Evolutionary conservation across 2,888 invertebrate species (phyloP).

Genomic region (Halocaridina rubra): DNA sequence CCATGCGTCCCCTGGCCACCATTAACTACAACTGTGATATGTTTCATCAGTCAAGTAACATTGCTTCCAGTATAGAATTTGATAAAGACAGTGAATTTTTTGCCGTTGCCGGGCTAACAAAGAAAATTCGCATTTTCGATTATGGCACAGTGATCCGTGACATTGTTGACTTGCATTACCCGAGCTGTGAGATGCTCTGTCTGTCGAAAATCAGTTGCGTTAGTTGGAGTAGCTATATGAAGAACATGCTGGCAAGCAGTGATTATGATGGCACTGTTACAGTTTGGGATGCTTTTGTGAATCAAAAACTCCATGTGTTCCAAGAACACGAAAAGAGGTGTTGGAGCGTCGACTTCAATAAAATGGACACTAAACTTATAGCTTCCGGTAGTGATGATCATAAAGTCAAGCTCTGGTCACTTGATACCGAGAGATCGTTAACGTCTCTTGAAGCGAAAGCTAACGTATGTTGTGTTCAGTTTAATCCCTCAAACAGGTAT

Average conservation of each 20-base stretch:
- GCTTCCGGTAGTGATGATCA: conserved; percentile 95
- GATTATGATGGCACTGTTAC: conserved; percentile 95
- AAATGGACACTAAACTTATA: conserved; percentile 87
- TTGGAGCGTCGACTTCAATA: conserved; percentile 96
- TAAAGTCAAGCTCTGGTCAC: conserved; percentile 90
- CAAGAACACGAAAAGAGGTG: conserved; percentile 94
- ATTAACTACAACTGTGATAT: conserved; percentile 91
- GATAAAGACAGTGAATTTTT: conserved; percentile 96
- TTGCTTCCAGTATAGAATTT: conserved; percentile 93
- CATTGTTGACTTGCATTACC: conserved; percentile 91
- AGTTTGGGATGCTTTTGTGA: conserved; percentile 89
- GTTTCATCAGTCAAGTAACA: conserved; percentile 79
- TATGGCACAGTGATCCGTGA: conserved; percentile 86
- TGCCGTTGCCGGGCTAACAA: conserved; percentile 95
- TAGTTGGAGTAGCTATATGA: conserved; percentile 93
- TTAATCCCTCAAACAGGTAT: conserved; percentile 85
- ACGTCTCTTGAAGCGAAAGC: conserved; percentile 92
- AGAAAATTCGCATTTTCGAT: conserved; percentile 93
- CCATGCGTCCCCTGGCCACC: conserved; percentile 84
- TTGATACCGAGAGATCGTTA: conserved; percentile 87
- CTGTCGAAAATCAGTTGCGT: conserved; percentile 94
- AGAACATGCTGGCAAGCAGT: conserved; percentile 86
- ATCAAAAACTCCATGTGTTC: conserved; percentile 72
- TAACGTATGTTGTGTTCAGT: conserved; percentile 95
- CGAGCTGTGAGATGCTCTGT: conserved; percentile 90